phyloP scores from a whole-genome alignment of 2,888 invertebrate genomes.

The Tuberolachnus salignus region DNA sequence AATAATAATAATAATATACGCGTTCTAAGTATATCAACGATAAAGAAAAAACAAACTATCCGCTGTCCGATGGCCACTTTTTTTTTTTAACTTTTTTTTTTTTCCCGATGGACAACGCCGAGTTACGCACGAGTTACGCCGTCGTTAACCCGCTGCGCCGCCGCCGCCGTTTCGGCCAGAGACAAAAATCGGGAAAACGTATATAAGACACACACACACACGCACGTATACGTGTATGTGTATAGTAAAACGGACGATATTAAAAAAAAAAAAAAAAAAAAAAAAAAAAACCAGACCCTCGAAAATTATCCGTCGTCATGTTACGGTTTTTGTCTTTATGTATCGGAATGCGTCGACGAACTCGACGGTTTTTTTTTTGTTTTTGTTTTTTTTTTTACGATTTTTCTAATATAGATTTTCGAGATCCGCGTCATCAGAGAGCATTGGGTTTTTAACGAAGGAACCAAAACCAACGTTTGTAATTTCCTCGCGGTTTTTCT shows the following conservation, averaged over 20 bases:
- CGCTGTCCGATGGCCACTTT: constrained; percentile 38
- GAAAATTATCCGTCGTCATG: constrained; percentile 50
- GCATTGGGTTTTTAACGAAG: no score
- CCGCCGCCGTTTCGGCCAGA: constrained; percentile 4
- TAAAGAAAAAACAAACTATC: constrained; percentile 49
- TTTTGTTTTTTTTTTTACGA: background rate
- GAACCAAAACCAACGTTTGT: no score
- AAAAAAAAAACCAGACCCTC: no score
- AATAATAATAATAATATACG: no score
- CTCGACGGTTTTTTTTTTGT: constrained; percentile 15
- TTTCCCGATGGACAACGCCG: background rate
- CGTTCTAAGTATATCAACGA: background rate
- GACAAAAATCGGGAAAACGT: constrained; percentile 52
- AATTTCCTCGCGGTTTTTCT: background rate
- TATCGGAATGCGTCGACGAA: constrained; percentile 39
- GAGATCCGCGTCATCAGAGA: constrained; percentile 8
- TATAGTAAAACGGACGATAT: constrained; percentile 32
- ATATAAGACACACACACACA: background rate
- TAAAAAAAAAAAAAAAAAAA: no score
- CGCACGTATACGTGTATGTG: background rate
- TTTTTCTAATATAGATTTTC: background rate
- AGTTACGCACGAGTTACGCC: constrained; percentile 54
- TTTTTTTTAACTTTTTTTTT: constrained; percentile 15
- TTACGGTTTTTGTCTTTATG: constrained; percentile 51
- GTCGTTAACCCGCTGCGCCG: constrained; percentile 42